Conservation (phyloP, 2,113 vertebrate species). For the Sciurus niger region DNA sequence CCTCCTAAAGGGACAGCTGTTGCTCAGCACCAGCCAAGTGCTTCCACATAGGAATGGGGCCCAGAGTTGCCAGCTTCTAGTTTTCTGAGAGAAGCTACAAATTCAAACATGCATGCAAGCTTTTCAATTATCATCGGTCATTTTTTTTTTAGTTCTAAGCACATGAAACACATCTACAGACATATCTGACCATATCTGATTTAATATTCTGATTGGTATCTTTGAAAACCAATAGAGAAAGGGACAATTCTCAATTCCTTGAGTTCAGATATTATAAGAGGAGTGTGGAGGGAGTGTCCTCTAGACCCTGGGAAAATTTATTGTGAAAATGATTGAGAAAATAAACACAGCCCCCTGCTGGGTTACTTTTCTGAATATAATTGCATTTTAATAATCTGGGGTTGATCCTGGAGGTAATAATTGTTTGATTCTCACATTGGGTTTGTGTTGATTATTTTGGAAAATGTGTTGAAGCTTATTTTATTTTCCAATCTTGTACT, state of each 20-base stretch:
- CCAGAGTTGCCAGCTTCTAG: not conserved
- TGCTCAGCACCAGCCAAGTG: not conserved
- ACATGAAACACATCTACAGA: not conserved
- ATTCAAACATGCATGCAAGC: not conserved
- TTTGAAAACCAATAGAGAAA: not conserved
- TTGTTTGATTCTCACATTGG: conserved; percentile 67
- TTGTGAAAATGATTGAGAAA: conserved; percentile 29
- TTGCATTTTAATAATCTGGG: conserved; percentile 70
- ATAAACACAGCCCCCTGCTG: conserved; percentile 26
- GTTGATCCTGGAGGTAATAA: conserved; percentile 62
- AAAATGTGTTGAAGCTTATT: conserved; percentile 75
- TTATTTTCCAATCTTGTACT: conserved; percentile 61
- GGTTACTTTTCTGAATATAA: conserved; percentile 51
- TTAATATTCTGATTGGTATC: not conserved
- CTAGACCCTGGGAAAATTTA: not conserved
- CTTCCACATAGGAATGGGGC: not conserved
- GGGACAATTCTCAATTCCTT: not conserved
- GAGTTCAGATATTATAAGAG: conserved; percentile 1
- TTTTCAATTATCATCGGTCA: not conserved
- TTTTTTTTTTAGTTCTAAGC: not conserved
- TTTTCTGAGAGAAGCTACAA: not conserved
- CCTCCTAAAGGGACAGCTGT: not conserved
- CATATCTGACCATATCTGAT: too few relatives aligned
- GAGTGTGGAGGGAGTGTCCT: not conserved
- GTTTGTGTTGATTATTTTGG: conserved; percentile 77